These are phyloP conservation scores for Dasyornis broadbenti DNA, from an alignment of 2,113 vertebrate species.

Conservation along the genomic window DNA sequence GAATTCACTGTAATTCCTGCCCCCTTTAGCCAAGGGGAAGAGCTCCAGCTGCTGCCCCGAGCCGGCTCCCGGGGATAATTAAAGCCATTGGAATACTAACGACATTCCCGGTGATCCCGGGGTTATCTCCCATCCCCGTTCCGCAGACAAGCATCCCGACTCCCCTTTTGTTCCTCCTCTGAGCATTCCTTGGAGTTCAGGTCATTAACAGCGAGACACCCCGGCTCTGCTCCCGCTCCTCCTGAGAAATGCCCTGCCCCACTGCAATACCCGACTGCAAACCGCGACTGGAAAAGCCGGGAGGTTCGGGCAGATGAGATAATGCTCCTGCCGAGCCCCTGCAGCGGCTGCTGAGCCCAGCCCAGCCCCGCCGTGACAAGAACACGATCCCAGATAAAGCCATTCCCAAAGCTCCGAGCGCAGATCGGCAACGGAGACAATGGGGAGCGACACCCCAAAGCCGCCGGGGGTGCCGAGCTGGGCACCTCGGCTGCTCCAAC, in stretches of 20 bases:
- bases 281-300: not conserved
- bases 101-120: not conserved
- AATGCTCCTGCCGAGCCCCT: not conserved
- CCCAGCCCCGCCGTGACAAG: not conserved
- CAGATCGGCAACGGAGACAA: not conserved
- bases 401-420: not conserved
- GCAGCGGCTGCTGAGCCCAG: not conserved
- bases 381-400: not conserved
- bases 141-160: not conserved
- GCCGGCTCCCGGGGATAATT: not conserved
- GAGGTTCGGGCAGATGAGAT: not conserved
- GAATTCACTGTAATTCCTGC: not conserved
- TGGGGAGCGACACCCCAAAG: not conserved
- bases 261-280: not conserved
- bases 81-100: not conserved
- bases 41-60: not conserved
- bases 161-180: not conserved
- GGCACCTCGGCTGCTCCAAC: rapidly evolving
- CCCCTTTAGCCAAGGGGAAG: not conserved
- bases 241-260: not conserved
- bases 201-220: not conserved
- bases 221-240: not conserved
- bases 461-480: not conserved
- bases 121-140: not conserved
- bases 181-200: not conserved